Conservation (phyloP, 2,113 vertebrate genomes). For the Chaetodon auriga region DNA sequence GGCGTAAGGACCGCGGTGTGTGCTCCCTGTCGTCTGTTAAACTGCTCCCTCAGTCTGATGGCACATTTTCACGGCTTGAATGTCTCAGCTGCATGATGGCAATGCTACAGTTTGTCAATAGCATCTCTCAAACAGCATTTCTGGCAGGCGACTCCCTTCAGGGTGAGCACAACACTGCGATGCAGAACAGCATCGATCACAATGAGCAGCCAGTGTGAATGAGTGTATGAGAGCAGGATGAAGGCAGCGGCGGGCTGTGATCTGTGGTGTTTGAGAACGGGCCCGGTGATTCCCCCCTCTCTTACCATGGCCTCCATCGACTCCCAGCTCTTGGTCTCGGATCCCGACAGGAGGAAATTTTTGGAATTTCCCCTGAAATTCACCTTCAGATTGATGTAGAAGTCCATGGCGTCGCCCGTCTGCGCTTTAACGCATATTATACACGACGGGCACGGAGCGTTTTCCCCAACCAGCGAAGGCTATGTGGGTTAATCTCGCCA, state of each 20-base stretch:
- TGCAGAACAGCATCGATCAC: neutral
- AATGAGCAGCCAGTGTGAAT: too few species aligned
- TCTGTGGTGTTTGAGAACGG: slow-evolving; percentile 2
- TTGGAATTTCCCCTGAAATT: slow-evolving; percentile 85
- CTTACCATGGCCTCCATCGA: slow-evolving; percentile 95
- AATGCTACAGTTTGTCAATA: neutral
- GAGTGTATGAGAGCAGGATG: neutral
- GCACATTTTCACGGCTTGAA: neutral
- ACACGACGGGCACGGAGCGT: neutral
- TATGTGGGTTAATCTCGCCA: slow-evolving; percentile 49
- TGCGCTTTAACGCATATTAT: slow-evolving; percentile 54
- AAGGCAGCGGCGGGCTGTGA: too few species aligned
- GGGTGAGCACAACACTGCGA: too few species aligned
- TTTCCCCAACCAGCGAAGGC: neutral
- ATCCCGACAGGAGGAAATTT: slow-evolving; percentile 89
- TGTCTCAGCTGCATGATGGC: neutral
- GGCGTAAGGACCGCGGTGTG: neutral
- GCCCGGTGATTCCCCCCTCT: slow-evolving; percentile 7
- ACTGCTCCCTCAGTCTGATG: neutral
- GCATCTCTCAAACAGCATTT: neutral
- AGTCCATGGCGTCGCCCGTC: slow-evolving; percentile 74
- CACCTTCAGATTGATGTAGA: slow-evolving; percentile 85
- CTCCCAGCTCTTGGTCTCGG: slow-evolving; percentile 92
- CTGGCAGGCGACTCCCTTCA: neutral
- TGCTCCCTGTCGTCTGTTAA: neutral